These are phyloP conservation scores for Clepsis dumicolana DNA, from an alignment of 2,888 invertebrate species.

Conservation along the genomic window DNA sequence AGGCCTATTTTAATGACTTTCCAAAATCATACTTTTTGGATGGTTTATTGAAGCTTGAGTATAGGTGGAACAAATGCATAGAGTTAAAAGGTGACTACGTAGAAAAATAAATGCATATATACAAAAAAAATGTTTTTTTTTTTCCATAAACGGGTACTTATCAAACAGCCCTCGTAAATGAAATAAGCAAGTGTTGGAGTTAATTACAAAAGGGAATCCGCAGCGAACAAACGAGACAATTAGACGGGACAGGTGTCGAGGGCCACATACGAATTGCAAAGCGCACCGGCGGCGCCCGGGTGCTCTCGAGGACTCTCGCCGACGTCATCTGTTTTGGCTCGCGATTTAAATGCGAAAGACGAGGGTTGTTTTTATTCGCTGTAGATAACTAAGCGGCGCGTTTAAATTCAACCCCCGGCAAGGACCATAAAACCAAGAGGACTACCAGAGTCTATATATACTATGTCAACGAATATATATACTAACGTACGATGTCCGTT, in stretches of 20 bases:
- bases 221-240: slow-evolving; percentile 55
- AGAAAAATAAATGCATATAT: too few relatives aligned
- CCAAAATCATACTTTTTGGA: too few relatives aligned
- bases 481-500: too few relatives aligned
- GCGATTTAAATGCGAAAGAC: slow-evolving; percentile 64
- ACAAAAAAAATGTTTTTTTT: too few relatives aligned
- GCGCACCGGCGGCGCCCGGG: slow-evolving; percentile 44
- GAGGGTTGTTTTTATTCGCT: slow-evolving; percentile 26
- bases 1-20: too few relatives aligned
- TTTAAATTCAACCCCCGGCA: slow-evolving; percentile 25
- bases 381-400: slow-evolving; percentile 13
- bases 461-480: too few relatives aligned
- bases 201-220: slow-evolving; percentile 42
- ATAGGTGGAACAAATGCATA: too few relatives aligned
- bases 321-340: slow-evolving; percentile 69
- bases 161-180: slow-evolving; percentile 8
- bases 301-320: slow-evolving; percentile 53
- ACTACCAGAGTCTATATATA: too few relatives aligned
- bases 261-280: slow-evolving; percentile 55
- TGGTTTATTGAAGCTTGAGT: too few relatives aligned
- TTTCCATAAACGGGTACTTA: too few relatives aligned
- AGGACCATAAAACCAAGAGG: too few relatives aligned
- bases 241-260: slow-evolving; percentile 61
- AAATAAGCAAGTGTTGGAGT: slow-evolving; percentile 34
- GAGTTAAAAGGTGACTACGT: too few relatives aligned